phyloP scores from a whole-genome alignment of 1,140 invertebrate species.

The Dreissena rostriformis region DNA sequence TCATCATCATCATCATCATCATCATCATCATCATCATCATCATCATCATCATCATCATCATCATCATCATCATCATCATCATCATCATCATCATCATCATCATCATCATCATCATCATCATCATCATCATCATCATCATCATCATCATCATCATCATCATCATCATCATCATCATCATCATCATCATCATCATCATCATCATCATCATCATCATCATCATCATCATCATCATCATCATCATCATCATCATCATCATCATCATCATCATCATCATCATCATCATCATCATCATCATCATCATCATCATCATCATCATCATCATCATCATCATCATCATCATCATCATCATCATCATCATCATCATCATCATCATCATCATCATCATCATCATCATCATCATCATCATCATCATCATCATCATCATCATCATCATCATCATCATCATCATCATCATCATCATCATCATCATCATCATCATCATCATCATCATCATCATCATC shows the following conservation, averaged over 20 bases:
- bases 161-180: conserved; percentile 49
- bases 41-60: conserved; percentile 32
- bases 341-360: background rate
- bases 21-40: conserved; percentile 10
- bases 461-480: conserved; percentile 8
- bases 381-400: conserved; percentile 22
- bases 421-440: background rate
- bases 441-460: background rate
- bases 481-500: background rate
- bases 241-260: conserved; percentile 29
- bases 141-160: conserved; percentile 39
- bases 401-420: conserved; percentile 4
- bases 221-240: conserved; percentile 32
- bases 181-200: conserved; percentile 16
- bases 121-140: background rate
- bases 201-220: background rate
- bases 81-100: background rate
- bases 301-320: background rate
- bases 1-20: conserved; percentile 37
- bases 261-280: conserved; percentile 22
- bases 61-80: conserved; percentile 22
- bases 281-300: background rate
- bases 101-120: background rate
- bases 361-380: conserved; percentile 29
- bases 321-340: conserved; percentile 7